Conservation (phyloP, 2,888 invertebrate species). For the Rapana venosa region DNA sequence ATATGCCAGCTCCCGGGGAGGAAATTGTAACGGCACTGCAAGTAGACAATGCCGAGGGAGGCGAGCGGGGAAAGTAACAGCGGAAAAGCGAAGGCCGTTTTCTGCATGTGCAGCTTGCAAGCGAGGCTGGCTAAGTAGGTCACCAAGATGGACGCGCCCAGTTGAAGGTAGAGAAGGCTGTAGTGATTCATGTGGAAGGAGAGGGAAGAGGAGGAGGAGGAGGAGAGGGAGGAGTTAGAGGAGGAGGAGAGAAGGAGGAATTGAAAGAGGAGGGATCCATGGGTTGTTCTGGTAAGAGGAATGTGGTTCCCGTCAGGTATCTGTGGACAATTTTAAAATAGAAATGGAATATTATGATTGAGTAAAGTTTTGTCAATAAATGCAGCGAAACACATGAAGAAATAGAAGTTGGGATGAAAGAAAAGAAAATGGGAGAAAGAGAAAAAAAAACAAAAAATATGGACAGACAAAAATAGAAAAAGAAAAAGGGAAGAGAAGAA, state of each 20-base stretch:
- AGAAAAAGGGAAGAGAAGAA: no score
- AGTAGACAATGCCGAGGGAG: slow-evolving; percentile 60
- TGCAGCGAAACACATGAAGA: no score
- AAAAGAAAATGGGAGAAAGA: no score
- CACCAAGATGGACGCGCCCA: slow-evolving; percentile 65
- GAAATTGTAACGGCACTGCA: slow-evolving; percentile 67
- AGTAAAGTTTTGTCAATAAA: no score
- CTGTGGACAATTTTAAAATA: neutral
- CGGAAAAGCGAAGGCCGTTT: slow-evolving; percentile 79
- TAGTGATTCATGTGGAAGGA: slow-evolving; percentile 50
- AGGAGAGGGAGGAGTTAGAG: neutral
- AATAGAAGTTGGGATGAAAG: no score
- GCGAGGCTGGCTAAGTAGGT: slow-evolving; percentile 80
- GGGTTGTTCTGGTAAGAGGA: slow-evolving; percentile 52
- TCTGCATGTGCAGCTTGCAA: slow-evolving; percentile 80
- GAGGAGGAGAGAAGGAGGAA: no score
- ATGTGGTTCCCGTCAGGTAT: slow-evolving; percentile 56
- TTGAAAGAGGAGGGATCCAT: slow-evolving; percentile 26
- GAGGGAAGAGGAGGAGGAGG: neutral
- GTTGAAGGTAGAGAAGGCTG: slow-evolving; percentile 69
- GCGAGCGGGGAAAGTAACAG: slow-evolving; percentile 77
- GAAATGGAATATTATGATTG: no score
- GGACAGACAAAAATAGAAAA: no score
- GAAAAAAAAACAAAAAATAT: no score
- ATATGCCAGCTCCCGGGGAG: slow-evolving; percentile 67